Base-by-base conservation (phyloP, 2,888 invertebrate species). In the Epinotia brunnichana region DNA sequence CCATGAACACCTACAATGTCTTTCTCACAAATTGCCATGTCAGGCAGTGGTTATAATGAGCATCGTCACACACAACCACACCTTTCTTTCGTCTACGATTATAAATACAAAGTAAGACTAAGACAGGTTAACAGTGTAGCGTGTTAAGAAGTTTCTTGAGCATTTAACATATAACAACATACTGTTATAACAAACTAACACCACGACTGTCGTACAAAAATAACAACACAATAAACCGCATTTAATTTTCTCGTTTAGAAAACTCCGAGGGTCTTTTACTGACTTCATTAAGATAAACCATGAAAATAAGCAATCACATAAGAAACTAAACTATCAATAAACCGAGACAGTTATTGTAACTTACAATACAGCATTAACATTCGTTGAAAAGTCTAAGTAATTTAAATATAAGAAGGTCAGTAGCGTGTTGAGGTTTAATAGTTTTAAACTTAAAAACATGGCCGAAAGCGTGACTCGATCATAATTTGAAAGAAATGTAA, bases 401-500 rank as follows among this genome's bases (percentile, higher is more conserved):
- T 67, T 62, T 62, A 68, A 62, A 68, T 68, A 62, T 62, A 62
- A 63, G 67, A 68, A 73, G 39, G 56, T 73, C 60, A 67, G 71
- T 67, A 61, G 48, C 66, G 66, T 53, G 56, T 51, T 61, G 51
- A 7, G 41, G 48, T 67, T 71, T 67, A 71, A 71, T 71, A 35
- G 67, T 62, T 62, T 51, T 17, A 29, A 59, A 19, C 56, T 15
- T 41, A 48, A 73, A 73, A 51, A 39, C 24, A 51, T 21, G 60
- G 29, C 41, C 57, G 24, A 63, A 69, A 63, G 73, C 73, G 73
- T 73, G 73, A 73, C 73, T 73, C 24, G 21, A 56, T 57, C 57
- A 63, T 69, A 73, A 73, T 73, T 68, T 73, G 73, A 69, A 63
- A 68, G 61, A 74, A 72, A 71, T 64, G 51, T 67, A 71, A 67